Percentiles rank a stretch among this genome's conserved stretches.
Conservation (phyloP, 2,113 vertebrate species). For the Chloebia gouldiae region DNA sequence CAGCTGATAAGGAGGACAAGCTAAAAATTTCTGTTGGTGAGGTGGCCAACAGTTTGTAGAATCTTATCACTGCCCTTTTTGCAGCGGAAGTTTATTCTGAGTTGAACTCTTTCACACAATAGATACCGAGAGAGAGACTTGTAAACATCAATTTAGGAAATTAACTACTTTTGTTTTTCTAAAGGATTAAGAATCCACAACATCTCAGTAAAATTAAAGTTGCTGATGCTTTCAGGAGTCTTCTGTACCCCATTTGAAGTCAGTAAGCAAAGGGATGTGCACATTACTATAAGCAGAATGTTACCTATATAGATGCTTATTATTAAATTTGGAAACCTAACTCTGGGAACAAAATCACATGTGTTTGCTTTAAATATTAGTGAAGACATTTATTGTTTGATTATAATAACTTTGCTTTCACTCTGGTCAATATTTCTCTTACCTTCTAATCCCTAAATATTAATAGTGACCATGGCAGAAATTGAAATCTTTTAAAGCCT, state of each 20-base stretch:
- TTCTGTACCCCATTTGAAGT: not conserved
- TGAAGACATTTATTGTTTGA: not conserved
- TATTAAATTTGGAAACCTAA: not conserved
- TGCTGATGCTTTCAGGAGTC: not conserved
- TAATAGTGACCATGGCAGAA: not conserved
- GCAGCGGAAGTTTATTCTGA: not conserved
- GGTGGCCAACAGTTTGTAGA: not conserved
- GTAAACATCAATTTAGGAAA: not conserved
- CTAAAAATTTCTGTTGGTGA: not conserved
- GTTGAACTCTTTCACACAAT: not conserved
- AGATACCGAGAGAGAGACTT: not conserved
- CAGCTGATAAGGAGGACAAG: not conserved
- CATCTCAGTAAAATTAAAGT: not conserved
- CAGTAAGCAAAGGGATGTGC: not conserved
- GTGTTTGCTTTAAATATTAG: not conserved
- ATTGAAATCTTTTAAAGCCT: not conserved
- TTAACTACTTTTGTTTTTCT: not conserved
- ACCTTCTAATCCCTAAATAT: not conserved
- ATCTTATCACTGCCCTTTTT: not conserved
- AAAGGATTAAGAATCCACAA: not conserved
- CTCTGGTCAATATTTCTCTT: not conserved
- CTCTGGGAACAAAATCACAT: not conserved
- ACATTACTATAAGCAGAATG: not conserved
- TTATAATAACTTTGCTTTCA: not conserved
- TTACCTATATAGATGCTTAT: not conserved